Evolutionary conservation across 2,113 vertebrate species (phyloP).

Genomic region (Vulpes ferrilata): DNA sequence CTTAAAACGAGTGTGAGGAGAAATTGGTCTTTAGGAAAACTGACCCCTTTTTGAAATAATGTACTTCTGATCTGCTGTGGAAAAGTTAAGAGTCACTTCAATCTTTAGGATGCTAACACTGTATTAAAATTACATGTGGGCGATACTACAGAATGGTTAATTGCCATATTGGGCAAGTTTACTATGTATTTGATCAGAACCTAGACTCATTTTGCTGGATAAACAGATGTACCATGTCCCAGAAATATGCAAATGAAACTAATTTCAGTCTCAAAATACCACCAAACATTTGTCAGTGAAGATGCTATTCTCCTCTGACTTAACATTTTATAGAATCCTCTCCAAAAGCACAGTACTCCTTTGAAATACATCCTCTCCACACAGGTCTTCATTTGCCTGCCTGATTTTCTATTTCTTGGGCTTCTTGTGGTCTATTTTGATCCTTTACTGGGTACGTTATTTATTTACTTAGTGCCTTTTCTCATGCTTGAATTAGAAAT

Average conservation of each 20-base stretch:
- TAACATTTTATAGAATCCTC: background rate
- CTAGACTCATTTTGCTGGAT: slow-evolving; percentile 39
- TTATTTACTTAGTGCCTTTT: slow-evolving; percentile 3
- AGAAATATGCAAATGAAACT: slow-evolving; percentile 74
- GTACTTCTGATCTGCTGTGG: slow-evolving; percentile 26
- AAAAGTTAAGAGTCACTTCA: slow-evolving; percentile 57
- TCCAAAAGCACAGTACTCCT: background rate
- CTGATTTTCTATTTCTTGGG: background rate
- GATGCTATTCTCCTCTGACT: background rate
- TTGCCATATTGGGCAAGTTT: slow-evolving; percentile 59
- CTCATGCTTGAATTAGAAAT: slow-evolving; percentile 24
- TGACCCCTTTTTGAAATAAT: background rate
- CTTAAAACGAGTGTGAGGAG: slow-evolving; percentile 27
- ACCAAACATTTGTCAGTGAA: slow-evolving; percentile 49
- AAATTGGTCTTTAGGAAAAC: slow-evolving; percentile 43
- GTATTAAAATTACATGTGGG: slow-evolving; percentile 31
- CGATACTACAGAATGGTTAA: slow-evolving; percentile 22
- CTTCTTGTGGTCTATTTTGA: background rate
- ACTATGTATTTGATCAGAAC: slow-evolving; percentile 52
- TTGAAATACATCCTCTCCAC: background rate
- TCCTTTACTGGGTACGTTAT: background rate
- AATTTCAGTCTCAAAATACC: slow-evolving; percentile 63
- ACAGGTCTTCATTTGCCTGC: background rate
- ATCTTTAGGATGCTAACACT: slow-evolving; percentile 11
- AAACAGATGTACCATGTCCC: slow-evolving; percentile 73